Evolutionary conservation across 2,113 vertebrate genomes (phyloP).

Genomic region (Clarias macrocephalus): DNA sequence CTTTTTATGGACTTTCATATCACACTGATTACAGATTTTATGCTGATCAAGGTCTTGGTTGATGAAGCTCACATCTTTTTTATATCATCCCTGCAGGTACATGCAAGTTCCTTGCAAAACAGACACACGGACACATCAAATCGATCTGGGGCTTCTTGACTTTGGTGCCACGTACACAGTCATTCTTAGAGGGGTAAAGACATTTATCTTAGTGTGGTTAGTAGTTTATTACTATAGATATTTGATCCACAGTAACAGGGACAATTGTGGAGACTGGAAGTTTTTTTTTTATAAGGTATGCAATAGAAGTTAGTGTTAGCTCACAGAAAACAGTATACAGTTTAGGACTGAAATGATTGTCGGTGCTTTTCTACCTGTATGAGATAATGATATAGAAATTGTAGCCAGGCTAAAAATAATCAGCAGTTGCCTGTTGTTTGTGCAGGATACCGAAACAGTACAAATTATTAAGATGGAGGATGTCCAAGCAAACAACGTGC

Average conservation of each 20-base stretch:
- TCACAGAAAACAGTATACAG: neutral
- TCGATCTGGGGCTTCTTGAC: conserved; percentile 85
- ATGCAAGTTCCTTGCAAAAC: conserved; percentile 65
- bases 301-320: neutral
- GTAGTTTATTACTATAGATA: conserved; percentile 13
- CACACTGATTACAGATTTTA: neutral
- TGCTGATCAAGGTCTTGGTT: neutral
- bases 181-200: conserved; percentile 77
- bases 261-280: neutral
- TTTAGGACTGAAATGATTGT: neutral
- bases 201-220: conserved; percentile 19
- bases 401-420: neutral
- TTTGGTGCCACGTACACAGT: conserved; percentile 85
- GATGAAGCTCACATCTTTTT: neutral
- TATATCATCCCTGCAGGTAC: conserved; percentile 59
- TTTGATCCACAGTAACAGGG: too few species aligned
- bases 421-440: conserved; percentile 16
- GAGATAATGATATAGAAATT: neutral
- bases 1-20: conserved; percentile 3
- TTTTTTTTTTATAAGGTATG: neutral
- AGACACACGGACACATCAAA: conserved; percentile 53
- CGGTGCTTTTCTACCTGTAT: neutral
- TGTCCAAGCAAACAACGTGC: conserved; percentile 79
- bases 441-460: conserved; percentile 63
- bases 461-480: conserved; percentile 75